A percentile compares a stretch with the other conserved stretches of the same genome.
Evolutionary conservation across 2,113 vertebrate species (phyloP).

Genomic region (Tupaia tana): DNA sequence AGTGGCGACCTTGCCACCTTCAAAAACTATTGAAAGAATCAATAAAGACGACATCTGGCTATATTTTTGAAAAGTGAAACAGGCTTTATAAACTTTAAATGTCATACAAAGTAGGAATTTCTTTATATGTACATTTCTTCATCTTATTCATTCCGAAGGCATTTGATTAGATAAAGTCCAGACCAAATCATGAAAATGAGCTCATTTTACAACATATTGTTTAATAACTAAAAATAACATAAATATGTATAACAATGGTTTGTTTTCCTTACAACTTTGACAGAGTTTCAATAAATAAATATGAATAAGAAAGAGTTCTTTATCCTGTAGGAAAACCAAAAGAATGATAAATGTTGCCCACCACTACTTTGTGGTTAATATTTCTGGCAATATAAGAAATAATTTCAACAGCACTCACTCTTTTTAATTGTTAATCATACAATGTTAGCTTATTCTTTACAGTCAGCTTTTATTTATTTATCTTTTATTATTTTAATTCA

Average conservation of each 20-base stretch:
- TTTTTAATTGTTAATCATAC: not conserved
- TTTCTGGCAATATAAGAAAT: not conserved
- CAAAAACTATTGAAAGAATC: slow-evolving; percentile 12
- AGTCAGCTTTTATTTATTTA: not conserved
- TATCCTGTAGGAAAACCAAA: not conserved
- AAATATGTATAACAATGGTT: not conserved
- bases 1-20: not conserved
- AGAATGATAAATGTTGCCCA: not conserved
- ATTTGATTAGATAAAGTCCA: not conserved
- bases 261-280: not conserved
- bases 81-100: not conserved
- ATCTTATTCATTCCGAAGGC: not conserved
- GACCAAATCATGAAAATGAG: slow-evolving; percentile 14
- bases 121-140: not conserved
- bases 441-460: not conserved
- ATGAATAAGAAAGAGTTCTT: not conserved
- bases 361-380: not conserved
- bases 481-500: too few species aligned
- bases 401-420: not conserved
- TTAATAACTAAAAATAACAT: slow-evolving; percentile 17
- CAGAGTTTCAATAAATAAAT: not conserved
- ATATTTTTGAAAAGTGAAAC: slow-evolving; percentile 19
- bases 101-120: not conserved
- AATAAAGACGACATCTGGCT: not conserved
- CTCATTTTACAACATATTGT: not conserved